These are phyloP conservation scores for Laterallus jamaicensis DNA, from an alignment of 2,113 vertebrate genomes.

Conservation along the genomic window DNA sequence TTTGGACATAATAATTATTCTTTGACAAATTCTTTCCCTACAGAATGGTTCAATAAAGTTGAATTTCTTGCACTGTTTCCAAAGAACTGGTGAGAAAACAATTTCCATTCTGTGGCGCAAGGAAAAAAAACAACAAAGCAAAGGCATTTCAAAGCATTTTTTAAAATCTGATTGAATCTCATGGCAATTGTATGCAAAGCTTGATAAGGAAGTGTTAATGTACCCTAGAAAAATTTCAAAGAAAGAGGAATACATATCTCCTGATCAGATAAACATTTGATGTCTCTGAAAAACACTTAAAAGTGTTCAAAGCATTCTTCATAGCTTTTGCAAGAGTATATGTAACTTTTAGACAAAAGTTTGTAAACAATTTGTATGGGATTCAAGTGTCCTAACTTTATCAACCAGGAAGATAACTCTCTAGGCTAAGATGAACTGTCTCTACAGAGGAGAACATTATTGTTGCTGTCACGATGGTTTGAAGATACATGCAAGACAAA, in stretches of 20 bases:
- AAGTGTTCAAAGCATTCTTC: background rate
- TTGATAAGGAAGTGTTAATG: constrained; percentile 7
- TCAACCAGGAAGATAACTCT: background rate
- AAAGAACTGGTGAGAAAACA: background rate
- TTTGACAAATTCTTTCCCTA: background rate
- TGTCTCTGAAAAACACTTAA: background rate
- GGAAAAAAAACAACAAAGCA: background rate
- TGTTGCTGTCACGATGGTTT: background rate
- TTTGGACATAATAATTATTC: background rate
- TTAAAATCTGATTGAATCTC: background rate
- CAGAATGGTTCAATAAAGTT: background rate
- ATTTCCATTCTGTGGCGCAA: background rate
- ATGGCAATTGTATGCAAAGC: background rate
- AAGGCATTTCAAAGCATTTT: background rate
- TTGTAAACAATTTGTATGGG: background rate
- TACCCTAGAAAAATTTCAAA: background rate
- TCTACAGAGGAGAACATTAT: background rate
- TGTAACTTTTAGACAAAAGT: background rate
- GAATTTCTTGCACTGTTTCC: background rate
- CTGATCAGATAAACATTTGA: background rate
- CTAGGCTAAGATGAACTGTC: background rate
- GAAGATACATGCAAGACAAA: background rate
- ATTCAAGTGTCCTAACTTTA: background rate
- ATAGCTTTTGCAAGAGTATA: background rate
- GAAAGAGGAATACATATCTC: background rate